Conservation (phyloP, 1,140 invertebrate genomes). For the Gryllus bimaculatus region DNA sequence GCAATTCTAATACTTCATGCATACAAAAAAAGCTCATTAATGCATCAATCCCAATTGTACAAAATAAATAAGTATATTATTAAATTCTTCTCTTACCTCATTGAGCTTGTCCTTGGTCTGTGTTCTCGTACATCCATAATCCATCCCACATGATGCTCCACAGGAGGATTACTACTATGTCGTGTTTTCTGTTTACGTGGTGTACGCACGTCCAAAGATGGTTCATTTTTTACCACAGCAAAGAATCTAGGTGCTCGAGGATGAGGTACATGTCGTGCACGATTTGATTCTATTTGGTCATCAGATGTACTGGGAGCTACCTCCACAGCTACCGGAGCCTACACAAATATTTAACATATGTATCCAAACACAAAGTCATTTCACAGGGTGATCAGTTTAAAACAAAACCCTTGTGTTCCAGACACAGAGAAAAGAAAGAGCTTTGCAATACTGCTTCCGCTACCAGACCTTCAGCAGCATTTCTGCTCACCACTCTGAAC, state of each 20-base stretch:
- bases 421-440: too few species aligned
- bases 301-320: background rate
- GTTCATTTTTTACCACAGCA: constrained; percentile 79
- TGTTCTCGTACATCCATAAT: constrained; percentile 85
- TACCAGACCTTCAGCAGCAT: too few species aligned
- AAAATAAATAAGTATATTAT: background rate
- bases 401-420: too few species aligned
- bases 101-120: constrained; percentile 61
- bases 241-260: constrained; percentile 70
- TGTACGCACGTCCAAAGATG: constrained; percentile 44
- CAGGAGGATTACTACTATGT: constrained; percentile 83
- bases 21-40: too few species aligned
- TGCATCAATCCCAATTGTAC: too few species aligned
- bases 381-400: too few species aligned
- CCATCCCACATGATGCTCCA: constrained; percentile 96
- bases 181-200: constrained; percentile 80
- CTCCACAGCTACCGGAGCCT: background rate
- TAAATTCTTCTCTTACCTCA: constrained; percentile 29
- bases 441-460: too few species aligned
- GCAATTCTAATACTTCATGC: too few species aligned
- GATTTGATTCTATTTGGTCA: background rate
- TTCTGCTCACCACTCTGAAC: too few species aligned
- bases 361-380: background rate
- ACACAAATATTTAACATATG: background rate
- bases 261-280: constrained; percentile 24